These are phyloP conservation scores for Coreoperca whiteheadi DNA, from an alignment of 2,113 vertebrate species.

Conservation along the genomic window DNA sequence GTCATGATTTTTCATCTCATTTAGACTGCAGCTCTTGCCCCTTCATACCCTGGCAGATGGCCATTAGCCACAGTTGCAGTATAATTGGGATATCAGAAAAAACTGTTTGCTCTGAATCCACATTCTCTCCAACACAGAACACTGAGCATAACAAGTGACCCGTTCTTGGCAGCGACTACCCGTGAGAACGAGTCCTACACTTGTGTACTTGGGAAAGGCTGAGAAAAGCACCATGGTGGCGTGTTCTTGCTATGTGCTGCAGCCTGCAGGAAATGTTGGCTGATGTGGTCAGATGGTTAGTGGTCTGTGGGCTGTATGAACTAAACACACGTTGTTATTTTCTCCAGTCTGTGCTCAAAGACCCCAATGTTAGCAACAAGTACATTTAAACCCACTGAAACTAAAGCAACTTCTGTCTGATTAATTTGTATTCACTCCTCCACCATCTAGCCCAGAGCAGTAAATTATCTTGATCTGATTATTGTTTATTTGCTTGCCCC, in stretches of 20 bases:
- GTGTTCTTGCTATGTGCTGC: conserved; percentile 36
- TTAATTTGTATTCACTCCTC: conserved; percentile 18
- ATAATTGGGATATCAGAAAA: conserved; percentile 33
- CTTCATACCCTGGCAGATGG: conserved; percentile 1
- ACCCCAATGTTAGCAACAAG: not conserved
- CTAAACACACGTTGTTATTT: not conserved
- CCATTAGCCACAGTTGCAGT: conserved; percentile 9
- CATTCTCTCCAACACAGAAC: conserved; percentile 30
- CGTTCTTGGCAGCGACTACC: conserved; percentile 19
- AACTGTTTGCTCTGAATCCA: conserved; percentile 36
- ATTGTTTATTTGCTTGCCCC: conserved; percentile 43
- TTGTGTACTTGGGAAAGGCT: conserved; percentile 20
- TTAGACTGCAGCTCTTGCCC: not conserved
- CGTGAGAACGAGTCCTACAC: not conserved
- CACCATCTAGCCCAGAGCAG: conserved; percentile 18
- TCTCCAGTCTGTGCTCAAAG: not conserved
- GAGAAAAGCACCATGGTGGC: conserved; percentile 34
- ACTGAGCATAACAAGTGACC: conserved; percentile 9
- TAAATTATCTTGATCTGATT: conserved; percentile 34
- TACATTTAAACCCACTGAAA: not conserved
- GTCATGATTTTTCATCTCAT: not conserved
- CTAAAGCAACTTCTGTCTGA: not conserved
- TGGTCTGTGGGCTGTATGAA: conserved; percentile 21
- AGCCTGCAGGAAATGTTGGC: conserved; percentile 26
- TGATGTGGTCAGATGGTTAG: conserved; percentile 45